Base-by-base conservation (phyloP, 2,888 invertebrate genomes). In the Tipula lateralis region DNA sequence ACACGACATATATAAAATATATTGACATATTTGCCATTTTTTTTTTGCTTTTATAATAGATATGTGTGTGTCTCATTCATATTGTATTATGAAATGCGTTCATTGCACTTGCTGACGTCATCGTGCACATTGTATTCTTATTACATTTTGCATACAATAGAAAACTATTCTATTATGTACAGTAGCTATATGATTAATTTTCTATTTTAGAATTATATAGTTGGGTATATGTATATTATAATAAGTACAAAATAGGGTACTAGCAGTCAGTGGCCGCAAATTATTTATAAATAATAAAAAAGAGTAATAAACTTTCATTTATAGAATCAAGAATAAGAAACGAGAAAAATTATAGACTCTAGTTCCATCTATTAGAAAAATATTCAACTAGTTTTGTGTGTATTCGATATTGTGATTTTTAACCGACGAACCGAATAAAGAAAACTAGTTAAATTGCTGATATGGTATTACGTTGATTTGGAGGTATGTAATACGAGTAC, bases 101-200 rank as follows among this genome's bases (percentile, higher is more conserved):
- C 82, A 32, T 82, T 82, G 82, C 82, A 82, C 82, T 82, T 32
- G 82, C 30, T 82, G 82, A 82, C 82, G 82, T 82, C 82, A 82
- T 82, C 30, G 66, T 24, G 24, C 24, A 66, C 66, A 66, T 66
- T 66, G 6, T 16, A 50, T 50, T 16, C 13, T 39, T 13, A 39
- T 44, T 44, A 5, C n/a, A 24, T 66, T 66, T 66, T 66, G 66
- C 66, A 66, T 66, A 66, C 66, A 24, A 66, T 66, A 24, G 66
- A 24, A 24, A 66, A 66, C 34, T 83, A 30, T 83, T 83, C 32
- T 30, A 34, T 13, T 80, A 80, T 80, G 2, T 29, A 29, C 19
- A n/a, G 50, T 50, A 50, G 2, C 2, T 19, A 16, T 16, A 66
- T 29, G 19, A 80, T 34, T 34, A 83, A 13, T 34, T 83, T 83